Evolutionary conservation across 2,797 vertebrate genomes (phyloP).

Genomic region (Danio choprae): DNA sequence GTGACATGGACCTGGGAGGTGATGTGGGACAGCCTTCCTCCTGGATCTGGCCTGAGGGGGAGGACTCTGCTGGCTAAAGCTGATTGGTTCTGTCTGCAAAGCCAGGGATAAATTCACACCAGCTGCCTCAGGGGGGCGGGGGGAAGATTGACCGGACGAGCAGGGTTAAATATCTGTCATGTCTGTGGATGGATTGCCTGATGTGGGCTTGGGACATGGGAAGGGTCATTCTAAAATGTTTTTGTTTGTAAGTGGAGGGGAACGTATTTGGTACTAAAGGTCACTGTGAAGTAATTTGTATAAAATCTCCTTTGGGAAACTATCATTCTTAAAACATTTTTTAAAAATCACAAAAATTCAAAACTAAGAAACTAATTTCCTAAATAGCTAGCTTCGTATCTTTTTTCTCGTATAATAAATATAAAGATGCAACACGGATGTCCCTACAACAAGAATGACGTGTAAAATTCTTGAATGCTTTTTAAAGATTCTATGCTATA

Average conservation of each 20-base stretch:
- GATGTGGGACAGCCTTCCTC: constrained; percentile 46
- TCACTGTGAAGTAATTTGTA: background rate
- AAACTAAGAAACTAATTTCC: background rate
- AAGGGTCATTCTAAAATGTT: background rate
- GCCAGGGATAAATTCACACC: constrained; percentile 60
- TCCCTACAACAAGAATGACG: too few relatives aligned
- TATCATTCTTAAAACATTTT: background rate
- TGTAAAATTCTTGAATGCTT: too few relatives aligned
- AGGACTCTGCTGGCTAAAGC: constrained; percentile 54
- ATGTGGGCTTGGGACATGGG: background rate
- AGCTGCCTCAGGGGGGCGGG: constrained; percentile 47
- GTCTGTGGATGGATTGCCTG: constrained; percentile 22
- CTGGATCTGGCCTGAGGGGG: constrained; percentile 56
- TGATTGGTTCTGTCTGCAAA: constrained; percentile 55
- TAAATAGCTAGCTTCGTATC: background rate
- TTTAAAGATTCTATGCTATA: too few relatives aligned
- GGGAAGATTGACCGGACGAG: constrained; percentile 27
- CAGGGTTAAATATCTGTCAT: constrained; percentile 46
- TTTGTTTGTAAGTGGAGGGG: constrained; percentile 4
- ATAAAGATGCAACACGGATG: too few relatives aligned
- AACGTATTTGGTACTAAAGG: constrained; percentile 2
- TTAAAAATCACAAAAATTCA: background rate
- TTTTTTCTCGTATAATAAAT: background rate
- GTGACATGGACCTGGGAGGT: constrained; percentile 58
- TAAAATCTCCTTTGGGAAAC: background rate